Evolutionary conservation across 2,888 invertebrate genomes (phyloP).

Genomic region (Tiphia femorata): DNA sequence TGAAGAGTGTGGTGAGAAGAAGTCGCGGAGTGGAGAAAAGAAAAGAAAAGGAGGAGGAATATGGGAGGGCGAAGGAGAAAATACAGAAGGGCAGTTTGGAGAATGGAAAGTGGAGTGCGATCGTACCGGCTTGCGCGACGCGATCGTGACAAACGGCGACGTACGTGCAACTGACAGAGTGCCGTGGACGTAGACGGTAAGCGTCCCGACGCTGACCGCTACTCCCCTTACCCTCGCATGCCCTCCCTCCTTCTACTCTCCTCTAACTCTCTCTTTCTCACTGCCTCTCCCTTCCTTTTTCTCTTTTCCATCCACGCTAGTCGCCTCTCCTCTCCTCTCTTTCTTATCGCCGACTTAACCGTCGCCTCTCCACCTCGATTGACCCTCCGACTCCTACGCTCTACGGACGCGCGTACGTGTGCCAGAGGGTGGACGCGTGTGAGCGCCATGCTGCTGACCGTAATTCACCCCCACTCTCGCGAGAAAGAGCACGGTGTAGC

Average conservation of each 20-base stretch:
- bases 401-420: neutral
- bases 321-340: neutral
- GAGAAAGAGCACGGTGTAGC: slow-evolving; percentile 8
- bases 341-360: too few relatives aligned
- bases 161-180: slow-evolving; percentile 39
- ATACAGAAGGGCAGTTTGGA: too few relatives aligned
- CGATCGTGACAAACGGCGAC: slow-evolving; percentile 43
- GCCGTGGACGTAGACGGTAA: slow-evolving; percentile 36
- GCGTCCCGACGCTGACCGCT: slow-evolving; percentile 61
- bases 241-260: slow-evolving; percentile 9
- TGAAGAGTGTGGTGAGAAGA: too few relatives aligned
- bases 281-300: neutral
- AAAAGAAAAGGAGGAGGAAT: too few relatives aligned
- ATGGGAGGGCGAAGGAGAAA: too few relatives aligned
- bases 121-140: too few relatives aligned
- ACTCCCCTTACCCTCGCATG: slow-evolving; percentile 16
- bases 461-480: slow-evolving; percentile 8
- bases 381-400: neutral
- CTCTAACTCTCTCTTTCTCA: slow-evolving; percentile 1
- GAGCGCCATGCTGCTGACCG: slow-evolving; percentile 12
- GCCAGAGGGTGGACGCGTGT: neutral
- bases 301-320: neutral
- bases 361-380: neutral
- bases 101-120: too few relatives aligned
- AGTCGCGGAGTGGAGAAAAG: too few relatives aligned